Conservation (phyloP, 2,888 invertebrate species). For the Caenorhabditis angaria region DNA sequence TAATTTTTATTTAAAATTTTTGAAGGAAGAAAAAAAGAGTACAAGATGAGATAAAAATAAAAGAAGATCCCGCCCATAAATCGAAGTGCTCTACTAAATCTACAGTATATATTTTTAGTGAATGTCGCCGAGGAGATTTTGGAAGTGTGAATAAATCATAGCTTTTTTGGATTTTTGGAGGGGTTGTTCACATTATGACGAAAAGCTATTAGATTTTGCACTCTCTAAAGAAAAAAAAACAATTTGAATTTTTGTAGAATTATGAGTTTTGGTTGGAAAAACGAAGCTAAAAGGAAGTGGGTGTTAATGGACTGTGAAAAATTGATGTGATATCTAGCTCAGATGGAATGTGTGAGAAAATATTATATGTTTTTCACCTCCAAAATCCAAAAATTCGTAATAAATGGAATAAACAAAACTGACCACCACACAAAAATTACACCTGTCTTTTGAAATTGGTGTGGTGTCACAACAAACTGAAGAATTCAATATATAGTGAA, state of each 20-base stretch:
- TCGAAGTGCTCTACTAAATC: neutral
- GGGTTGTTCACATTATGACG: slow-evolving; percentile 2
- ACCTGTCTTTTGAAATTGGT: neutral
- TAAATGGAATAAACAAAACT: no score
- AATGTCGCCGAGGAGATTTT: neutral
- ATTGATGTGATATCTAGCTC: neutral
- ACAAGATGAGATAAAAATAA: neutral
- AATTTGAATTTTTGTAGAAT: neutral
- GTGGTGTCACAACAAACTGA: no score
- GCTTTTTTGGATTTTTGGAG: neutral
- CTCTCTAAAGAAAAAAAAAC: slow-evolving; percentile 6
- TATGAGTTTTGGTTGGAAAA: slow-evolving; percentile 1
- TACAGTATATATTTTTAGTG: neutral
- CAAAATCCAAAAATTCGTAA: neutral
- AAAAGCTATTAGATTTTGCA: no score
- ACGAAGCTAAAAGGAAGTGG: neutral
- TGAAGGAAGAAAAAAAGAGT: neutral
- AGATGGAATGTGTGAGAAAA: neutral
- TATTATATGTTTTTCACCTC: neutral
- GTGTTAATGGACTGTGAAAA: neutral
- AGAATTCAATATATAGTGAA: no score
- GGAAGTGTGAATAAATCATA: slow-evolving; percentile 7
- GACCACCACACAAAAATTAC: neutral
- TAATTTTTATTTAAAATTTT: neutral
- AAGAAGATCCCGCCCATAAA: neutral